Evolutionary conservation across 37 sponge, comb jelly and placozoan species (phyloP).

Genomic region (Dysidea cf. avara): DNA sequence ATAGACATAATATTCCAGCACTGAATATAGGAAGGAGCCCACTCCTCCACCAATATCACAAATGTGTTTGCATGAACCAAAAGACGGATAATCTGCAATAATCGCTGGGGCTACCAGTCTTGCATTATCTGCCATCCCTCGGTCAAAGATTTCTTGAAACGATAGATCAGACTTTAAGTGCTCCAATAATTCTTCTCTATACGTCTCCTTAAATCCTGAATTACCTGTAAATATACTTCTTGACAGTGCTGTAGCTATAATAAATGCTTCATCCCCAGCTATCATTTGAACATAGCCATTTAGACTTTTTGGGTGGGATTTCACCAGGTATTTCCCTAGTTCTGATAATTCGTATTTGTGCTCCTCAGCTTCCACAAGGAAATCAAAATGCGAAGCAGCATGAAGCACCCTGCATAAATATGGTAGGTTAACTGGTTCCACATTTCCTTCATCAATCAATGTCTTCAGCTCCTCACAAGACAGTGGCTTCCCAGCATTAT

Average conservation of each 20-base stretch:
- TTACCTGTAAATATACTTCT: slow-evolving; percentile 62
- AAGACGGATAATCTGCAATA: slow-evolving; percentile 76
- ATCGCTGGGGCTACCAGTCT: slow-evolving; percentile 63
- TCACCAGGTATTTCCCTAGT: slow-evolving; percentile 59
- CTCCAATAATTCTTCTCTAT: slow-evolving; percentile 52
- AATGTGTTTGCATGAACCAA: slow-evolving; percentile 74
- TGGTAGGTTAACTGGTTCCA: slow-evolving; percentile 43
- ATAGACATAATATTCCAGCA: slow-evolving; percentile 56
- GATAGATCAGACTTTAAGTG: slow-evolving; percentile 47
- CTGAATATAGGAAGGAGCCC: slow-evolving; percentile 57
- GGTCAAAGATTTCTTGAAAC: slow-evolving; percentile 48
- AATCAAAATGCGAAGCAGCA: slow-evolving; percentile 76
- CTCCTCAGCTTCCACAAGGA: slow-evolving; percentile 36
- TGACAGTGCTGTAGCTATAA: slow-evolving; percentile 66
- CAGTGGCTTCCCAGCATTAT: slow-evolving; percentile 36
- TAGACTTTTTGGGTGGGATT: slow-evolving; percentile 69
- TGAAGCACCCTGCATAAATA: slow-evolving; percentile 75
- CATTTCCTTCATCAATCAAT: slow-evolving; percentile 22
- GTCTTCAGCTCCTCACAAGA: slow-evolving; percentile 72
- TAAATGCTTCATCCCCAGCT: slow-evolving; percentile 71
- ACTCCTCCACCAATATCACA: slow-evolving; percentile 86
- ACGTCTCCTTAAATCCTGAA: slow-evolving; percentile 77
- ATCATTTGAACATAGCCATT: slow-evolving; percentile 63
- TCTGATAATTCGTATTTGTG: slow-evolving; percentile 62
- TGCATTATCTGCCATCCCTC: slow-evolving; percentile 44